These are phyloP conservation scores for Liopterus haemorrhoidalis DNA, from an alignment of 2,888 invertebrate species.

Conservation along the genomic window DNA sequence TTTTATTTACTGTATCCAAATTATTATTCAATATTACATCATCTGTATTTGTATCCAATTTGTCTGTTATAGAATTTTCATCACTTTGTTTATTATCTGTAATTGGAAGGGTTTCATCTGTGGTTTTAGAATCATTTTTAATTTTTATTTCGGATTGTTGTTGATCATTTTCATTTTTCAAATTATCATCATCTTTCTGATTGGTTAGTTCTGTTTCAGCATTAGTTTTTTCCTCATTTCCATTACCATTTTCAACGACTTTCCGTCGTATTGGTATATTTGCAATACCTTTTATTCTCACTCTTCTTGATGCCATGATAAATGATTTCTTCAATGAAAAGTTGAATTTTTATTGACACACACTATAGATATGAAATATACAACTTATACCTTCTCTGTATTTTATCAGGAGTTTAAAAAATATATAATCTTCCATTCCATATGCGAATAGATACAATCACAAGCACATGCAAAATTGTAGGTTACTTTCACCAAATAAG, in stretches of 20 bases:
- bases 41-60: not conserved
- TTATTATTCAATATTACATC: too few species aligned
- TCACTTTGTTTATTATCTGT: conserved; percentile 3
- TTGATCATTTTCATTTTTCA: conserved; percentile 2
- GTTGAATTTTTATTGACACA: conserved; percentile 1
- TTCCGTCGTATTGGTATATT: conserved; percentile 57
- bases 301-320: conserved; percentile 59
- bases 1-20: too few species aligned
- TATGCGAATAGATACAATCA: too few species aligned
- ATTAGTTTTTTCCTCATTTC: conserved; percentile 12
- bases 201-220: conserved; percentile 2
- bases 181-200: not conserved
- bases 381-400: too few species aligned
- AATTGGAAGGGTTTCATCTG: not conserved
- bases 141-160: too few species aligned
- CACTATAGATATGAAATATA: too few species aligned
- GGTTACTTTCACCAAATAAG: too few species aligned
- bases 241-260: conserved; percentile 22
- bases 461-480: too few species aligned
- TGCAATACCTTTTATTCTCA: conserved; percentile 68
- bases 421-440: too few species aligned
- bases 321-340: conserved; percentile 48
- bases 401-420: too few species aligned
- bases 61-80: conserved; percentile 1
- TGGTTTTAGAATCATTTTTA: not conserved